Base-by-base conservation (phyloP, 2,113 vertebrate species). In the Tetrax tetrax region DNA sequence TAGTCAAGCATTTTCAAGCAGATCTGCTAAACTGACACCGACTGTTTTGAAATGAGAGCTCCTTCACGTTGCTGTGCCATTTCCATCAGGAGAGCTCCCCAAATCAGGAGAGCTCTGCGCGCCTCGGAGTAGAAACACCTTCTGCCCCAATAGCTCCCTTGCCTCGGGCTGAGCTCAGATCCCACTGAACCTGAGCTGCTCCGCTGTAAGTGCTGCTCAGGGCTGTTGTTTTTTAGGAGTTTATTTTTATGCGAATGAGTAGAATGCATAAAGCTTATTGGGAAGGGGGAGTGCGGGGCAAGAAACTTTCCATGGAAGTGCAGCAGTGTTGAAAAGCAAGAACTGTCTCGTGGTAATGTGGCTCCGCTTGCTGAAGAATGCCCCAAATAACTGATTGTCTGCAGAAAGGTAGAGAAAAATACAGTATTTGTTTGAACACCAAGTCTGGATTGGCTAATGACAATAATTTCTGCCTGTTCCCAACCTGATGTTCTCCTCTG, bases 121-220 rank as follows among this genome's bases (percentile, higher is more conserved):
- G 33, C 33, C 41, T 50, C 43, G 5, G 33, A 21, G 56, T 6
- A 24, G 37, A 66, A 87, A 6, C 18, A 13, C 13, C 45, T 78
- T 61, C 70, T 0, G 0, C 35, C 14, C 21, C 17, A 16, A 17
- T 16, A 22, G 53, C 24, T 84, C 9, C 2, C 18, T 38, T 43
- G 33, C 56, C 27, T 71, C 24, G 9, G 51, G 2, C 0, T 41
- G 57, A 20, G 7, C 24, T 93, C 48, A 51, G 10, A 47, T 41
- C 27, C 47, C 51, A 14, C 29, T 45, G 2, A n/a, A 33, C 11
- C 6, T 18, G 57, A 65, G 63, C 69, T 43, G 6, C 12, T 54
- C 59, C 33, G 12, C 18, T 59, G 0, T 6, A 12, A 89, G 31
- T 2, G 4, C 29, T 51, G 5, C 41, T 68, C 10, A 5, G 9